Evolutionary conservation across 1,140 invertebrate species (phyloP).

Genomic region (Drosophila punjabiensis): DNA sequence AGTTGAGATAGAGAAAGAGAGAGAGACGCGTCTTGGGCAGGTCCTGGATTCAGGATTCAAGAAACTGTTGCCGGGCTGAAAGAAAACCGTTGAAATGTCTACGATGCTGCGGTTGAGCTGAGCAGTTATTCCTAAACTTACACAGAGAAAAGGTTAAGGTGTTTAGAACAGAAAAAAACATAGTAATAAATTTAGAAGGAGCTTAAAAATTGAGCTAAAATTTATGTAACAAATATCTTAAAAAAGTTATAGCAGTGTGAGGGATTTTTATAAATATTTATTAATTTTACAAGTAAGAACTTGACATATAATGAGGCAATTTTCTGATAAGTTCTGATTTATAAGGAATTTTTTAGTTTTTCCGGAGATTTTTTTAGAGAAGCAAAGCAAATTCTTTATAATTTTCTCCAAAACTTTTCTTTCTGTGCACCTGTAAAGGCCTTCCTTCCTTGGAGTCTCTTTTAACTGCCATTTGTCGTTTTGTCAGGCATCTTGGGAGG

Average conservation of each 20-base stretch:
- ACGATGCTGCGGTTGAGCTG: constrained; percentile 5
- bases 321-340: background rate
- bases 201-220: background rate
- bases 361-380: no score
- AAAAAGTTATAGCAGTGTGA: background rate
- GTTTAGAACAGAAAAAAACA: no score
- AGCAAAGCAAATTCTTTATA: background rate
- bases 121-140: background rate
- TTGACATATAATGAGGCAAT: background rate
- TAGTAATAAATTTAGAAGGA: background rate
- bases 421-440: constrained; percentile 6
- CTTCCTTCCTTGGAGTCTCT: constrained; percentile 24
- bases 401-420: background rate
- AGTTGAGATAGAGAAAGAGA: background rate
- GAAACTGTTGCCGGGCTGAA: constrained; percentile 31
- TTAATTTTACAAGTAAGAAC: background rate
- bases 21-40: background rate
- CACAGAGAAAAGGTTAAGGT: background rate
- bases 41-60: constrained; percentile 17
- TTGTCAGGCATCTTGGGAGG: constrained; percentile 49
- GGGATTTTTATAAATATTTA: background rate
- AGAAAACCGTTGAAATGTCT: constrained; percentile 39
- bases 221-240: background rate
- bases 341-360: no score
- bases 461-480: constrained; percentile 78